Evolutionary conservation across 1,140 invertebrate species (phyloP).

Genomic region (Drosophila parvula): DNA sequence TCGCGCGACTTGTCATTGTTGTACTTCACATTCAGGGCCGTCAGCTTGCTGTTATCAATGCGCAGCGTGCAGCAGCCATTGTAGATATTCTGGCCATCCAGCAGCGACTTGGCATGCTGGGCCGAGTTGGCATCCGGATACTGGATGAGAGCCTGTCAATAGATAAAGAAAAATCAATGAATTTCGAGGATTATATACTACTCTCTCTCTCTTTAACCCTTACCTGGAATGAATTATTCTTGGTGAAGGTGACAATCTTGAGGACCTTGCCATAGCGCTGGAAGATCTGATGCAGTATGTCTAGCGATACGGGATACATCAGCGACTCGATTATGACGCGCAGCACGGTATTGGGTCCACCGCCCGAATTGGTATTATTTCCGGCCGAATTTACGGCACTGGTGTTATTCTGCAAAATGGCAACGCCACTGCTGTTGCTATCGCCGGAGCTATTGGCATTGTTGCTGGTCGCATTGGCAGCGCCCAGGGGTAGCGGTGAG

Average conservation of each 20-base stretch:
- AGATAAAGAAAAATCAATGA: not conserved
- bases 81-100: constrained; percentile 99
- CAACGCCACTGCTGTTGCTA: constrained; percentile 66
- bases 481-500: constrained; percentile 81
- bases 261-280: constrained; percentile 98
- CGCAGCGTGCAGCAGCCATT: constrained; percentile 99
- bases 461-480: constrained; percentile 65
- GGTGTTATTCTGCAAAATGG: constrained; percentile 83
- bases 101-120: constrained; percentile 96
- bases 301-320: constrained; percentile 98
- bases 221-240: constrained; percentile 97
- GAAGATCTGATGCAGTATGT: constrained; percentile 98
- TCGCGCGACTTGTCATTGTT: constrained; percentile 99
- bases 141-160: constrained; percentile 96
- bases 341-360: constrained; percentile 97
- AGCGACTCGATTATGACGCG: constrained; percentile 99
- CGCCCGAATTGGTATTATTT: constrained; percentile 88
- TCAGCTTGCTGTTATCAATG: constrained; percentile 99
- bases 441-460: constrained; percentile 71
- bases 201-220: not conserved
- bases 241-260: constrained; percentile 99
- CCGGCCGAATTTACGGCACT: constrained; percentile 71
- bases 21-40: constrained; percentile 98
- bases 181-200: not conserved
- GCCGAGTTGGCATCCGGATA: constrained; percentile 98